Evolutionary conservation across 2,113 vertebrate species (phyloP).

Genomic region (Cyphotilapia sp.): DNA sequence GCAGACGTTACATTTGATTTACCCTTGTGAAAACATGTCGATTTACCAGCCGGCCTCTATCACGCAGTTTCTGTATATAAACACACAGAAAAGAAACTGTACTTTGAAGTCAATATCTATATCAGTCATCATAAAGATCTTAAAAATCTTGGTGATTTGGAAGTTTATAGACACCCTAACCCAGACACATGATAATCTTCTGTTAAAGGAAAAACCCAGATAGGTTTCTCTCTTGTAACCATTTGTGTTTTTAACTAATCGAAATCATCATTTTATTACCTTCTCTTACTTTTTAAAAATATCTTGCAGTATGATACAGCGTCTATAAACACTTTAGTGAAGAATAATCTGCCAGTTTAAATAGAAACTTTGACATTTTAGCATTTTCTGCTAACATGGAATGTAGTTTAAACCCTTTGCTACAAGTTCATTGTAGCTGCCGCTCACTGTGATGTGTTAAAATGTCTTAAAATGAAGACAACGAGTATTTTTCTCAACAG

Average conservation of each 20-base stretch:
- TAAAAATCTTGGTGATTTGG: not conserved
- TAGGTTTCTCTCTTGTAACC: not conserved
- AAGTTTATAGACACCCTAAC: not conserved
- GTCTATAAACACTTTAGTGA: not conserved
- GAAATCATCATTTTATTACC: not conserved
- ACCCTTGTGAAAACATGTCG: not conserved
- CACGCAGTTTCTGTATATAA: not conserved
- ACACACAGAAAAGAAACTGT: not conserved
- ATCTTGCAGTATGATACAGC: not conserved
- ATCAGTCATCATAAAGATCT: not conserved
- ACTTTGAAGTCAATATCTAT: not conserved
- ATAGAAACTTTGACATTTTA: not conserved
- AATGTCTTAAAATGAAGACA: not conserved
- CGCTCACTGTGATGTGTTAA: not conserved
- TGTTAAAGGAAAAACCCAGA: not conserved
- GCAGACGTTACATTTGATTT: not conserved
- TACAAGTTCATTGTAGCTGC: not conserved
- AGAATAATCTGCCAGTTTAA: not conserved
- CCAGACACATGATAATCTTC: not conserved
- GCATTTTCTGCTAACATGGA: not conserved
- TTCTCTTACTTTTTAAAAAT: not conserved
- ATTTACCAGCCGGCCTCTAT: not conserved
- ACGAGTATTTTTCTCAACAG: not conserved
- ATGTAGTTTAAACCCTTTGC: not conserved
- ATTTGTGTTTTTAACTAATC: not conserved